phyloP scores from a whole-genome alignment of 2,888 invertebrate species.

The Peribatodes rhomboidaria region DNA sequence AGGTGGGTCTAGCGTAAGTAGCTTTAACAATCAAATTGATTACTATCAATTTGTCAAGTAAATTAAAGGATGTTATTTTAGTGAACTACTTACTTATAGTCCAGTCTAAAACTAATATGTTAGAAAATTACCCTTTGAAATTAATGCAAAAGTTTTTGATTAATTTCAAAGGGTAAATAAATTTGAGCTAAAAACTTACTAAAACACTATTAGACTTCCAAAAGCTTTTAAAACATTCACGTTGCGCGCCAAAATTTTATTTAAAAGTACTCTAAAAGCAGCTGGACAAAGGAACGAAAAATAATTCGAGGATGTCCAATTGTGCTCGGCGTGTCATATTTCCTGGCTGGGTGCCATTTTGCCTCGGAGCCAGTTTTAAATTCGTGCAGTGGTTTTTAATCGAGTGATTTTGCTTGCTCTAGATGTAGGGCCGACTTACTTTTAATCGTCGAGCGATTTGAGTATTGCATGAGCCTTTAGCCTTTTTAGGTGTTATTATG shows the following conservation, averaged over 20 bases:
- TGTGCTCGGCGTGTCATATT: slow-evolving; percentile 38
- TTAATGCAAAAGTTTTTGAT: background rate
- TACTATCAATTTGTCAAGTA: too few relatives aligned
- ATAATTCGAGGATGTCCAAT: slow-evolving; percentile 39
- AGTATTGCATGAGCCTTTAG: background rate
- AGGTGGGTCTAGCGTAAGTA: background rate
- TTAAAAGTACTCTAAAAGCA: slow-evolving; percentile 31
- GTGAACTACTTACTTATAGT: too few relatives aligned
- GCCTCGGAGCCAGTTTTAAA: slow-evolving; percentile 33
- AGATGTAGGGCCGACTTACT: slow-evolving; percentile 6
- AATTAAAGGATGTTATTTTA: too few relatives aligned
- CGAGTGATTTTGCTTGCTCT: slow-evolving; percentile 26
- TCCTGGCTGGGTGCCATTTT: slow-evolving; percentile 40
- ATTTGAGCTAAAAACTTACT: background rate
- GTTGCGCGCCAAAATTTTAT: slow-evolving; percentile 25
- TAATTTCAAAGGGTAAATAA: background rate
- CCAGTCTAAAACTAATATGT: too few relatives aligned
- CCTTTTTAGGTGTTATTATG: too few relatives aligned
- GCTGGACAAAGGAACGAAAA: slow-evolving; percentile 33
- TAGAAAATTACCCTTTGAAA: background rate
- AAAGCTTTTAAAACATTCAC: slow-evolving; percentile 17
- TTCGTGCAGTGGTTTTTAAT: slow-evolving; percentile 37
- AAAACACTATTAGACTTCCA: slow-evolving; percentile 9
- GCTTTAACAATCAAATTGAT: too few relatives aligned
- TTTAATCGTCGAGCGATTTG: slow-evolving; percentile 4